These are phyloP conservation scores for Cichladusa arquata DNA, from an alignment of 2,113 vertebrate genomes.

Conservation along the genomic window DNA sequence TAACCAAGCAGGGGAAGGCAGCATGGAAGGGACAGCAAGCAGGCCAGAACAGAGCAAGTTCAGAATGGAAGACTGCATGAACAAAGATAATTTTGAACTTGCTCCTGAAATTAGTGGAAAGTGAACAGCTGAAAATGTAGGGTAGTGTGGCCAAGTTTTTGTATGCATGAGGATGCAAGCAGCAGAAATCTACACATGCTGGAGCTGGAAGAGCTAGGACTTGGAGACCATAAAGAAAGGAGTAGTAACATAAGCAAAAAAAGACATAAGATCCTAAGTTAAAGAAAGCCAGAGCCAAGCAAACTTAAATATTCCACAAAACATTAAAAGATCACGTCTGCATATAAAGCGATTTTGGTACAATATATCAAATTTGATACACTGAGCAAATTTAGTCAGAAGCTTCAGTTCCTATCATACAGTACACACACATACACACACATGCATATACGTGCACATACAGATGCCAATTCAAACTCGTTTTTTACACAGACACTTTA, in stretches of 20 bases:
- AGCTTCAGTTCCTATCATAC: not conserved
- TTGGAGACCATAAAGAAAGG: not conserved
- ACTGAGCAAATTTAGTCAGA: not conserved
- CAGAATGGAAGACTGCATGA: not conserved
- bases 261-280: not conserved
- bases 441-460: rapidly evolving
- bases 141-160: not conserved
- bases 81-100: not conserved
- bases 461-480: not conserved
- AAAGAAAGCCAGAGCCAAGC: not conserved
- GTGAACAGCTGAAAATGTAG: not conserved
- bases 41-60: not conserved
- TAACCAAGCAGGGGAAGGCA: not conserved
- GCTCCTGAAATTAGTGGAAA: not conserved
- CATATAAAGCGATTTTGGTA: not conserved
- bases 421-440: rapidly evolving
- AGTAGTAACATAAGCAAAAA: not conserved
- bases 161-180: not conserved
- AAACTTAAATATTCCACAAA: not conserved
- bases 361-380: not conserved
- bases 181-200: constrained; percentile 21
- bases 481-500: not conserved
- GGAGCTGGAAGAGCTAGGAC: not conserved
- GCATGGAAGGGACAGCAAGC: not conserved
- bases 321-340: not conserved